Conservation (phyloP, 2,888 invertebrate genomes). For the Cryptocheilus praepositus region DNA sequence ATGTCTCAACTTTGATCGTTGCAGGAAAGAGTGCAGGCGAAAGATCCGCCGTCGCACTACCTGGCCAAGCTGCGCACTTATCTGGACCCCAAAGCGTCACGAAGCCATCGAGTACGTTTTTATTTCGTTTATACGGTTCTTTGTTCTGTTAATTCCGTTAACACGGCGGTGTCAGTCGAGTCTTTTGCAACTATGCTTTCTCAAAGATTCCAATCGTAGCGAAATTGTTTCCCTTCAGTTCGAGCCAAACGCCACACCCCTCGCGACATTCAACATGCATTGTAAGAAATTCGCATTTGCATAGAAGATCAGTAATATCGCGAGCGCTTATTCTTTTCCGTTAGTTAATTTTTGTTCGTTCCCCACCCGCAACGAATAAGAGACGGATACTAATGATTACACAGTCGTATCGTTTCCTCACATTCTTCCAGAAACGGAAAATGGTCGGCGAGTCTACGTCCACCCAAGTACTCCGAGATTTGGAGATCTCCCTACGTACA, state of each 20-base stretch:
- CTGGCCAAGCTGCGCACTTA: conserved; percentile 96
- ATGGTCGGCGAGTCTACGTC: conserved; percentile 98
- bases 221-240: background rate
- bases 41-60: conserved; percentile 97
- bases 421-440: conserved; percentile 92
- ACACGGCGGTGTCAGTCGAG: background rate
- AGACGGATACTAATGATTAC: conserved; percentile 65
- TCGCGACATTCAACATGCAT: too few species aligned
- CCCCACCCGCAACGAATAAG: conserved; percentile 17
- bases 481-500: conserved; percentile 98
- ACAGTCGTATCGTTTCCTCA: conserved; percentile 75
- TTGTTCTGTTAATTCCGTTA: conserved; percentile 14
- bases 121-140: conserved; percentile 21
- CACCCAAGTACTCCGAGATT: conserved; percentile 97
- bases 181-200: background rate
- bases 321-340: conserved; percentile 15
- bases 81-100: conserved; percentile 96
- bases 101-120: conserved; percentile 92
- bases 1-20: conserved; percentile 63
- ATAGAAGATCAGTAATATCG: too few species aligned
- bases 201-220: background rate
- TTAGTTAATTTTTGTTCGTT: conserved; percentile 32
- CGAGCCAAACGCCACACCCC: background rate
- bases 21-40: conserved; percentile 98
- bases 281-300: too few species aligned